These are phyloP conservation scores for Decapterus maruadsi DNA, from an alignment of 2,797 vertebrate genomes.

Conservation along the genomic window DNA sequence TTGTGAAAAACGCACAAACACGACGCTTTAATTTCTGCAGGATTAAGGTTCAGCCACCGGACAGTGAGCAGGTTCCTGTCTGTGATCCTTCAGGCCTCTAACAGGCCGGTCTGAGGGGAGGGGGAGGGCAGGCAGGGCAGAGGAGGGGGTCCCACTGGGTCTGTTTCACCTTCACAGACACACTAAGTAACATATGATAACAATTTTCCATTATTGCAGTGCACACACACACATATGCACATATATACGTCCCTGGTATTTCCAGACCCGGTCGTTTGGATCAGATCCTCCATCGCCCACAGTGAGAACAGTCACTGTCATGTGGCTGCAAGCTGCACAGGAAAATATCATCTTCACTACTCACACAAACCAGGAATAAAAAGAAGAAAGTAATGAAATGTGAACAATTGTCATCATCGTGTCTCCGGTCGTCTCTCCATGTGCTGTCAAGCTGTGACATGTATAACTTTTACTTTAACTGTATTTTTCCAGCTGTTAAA, in stretches of 20 bases:
- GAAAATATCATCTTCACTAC: slow-evolving; percentile 5
- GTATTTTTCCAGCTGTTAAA: slow-evolving; percentile 47
- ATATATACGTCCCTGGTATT: slow-evolving; percentile 39
- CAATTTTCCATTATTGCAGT: slow-evolving; percentile 69
- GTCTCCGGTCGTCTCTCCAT: slow-evolving; percentile 28
- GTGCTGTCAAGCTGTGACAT: slow-evolving; percentile 33
- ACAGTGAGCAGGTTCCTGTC: slow-evolving; percentile 49
- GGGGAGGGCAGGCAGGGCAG: neutral
- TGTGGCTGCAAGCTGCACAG: slow-evolving; percentile 52
- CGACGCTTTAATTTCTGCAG: slow-evolving; percentile 19
- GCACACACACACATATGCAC: neutral
- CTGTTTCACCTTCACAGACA: slow-evolving; percentile 62
- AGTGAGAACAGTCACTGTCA: slow-evolving; percentile 34
- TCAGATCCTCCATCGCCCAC: slow-evolving; percentile 20
- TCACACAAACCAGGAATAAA: slow-evolving; percentile 8
- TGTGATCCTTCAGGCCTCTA: slow-evolving; percentile 46
- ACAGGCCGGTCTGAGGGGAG: slow-evolving; percentile 37
- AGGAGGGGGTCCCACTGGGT: slow-evolving; percentile 26
- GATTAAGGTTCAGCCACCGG: slow-evolving; percentile 37
- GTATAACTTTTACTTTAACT: slow-evolving; percentile 38
- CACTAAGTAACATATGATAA: slow-evolving; percentile 71
- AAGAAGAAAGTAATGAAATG: slow-evolving; percentile 33
- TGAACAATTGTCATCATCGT: slow-evolving; percentile 38
- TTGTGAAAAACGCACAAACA: slow-evolving; percentile 28
- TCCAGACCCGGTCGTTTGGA: slow-evolving; percentile 17